Evolutionary conservation across 2,797 vertebrate genomes (phyloP).

Genomic region (Pangasius larnaudii): DNA sequence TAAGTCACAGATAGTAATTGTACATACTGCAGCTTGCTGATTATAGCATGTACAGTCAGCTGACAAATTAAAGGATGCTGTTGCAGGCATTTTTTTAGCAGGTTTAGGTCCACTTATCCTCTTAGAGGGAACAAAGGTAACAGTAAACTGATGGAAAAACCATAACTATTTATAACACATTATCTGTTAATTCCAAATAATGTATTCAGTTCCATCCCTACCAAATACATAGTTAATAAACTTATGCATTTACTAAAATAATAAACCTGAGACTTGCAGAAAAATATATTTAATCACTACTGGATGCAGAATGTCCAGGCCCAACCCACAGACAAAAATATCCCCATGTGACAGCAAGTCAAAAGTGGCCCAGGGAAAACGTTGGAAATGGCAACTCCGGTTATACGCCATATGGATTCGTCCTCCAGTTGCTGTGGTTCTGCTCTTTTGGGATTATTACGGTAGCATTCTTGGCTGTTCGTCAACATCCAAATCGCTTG

Average conservation of each 20-base stretch:
- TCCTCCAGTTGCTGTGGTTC: conserved; percentile 30
- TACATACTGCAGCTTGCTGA: not conserved
- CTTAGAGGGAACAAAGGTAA: not conserved
- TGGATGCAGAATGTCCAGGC: not conserved
- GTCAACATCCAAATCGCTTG: conserved; percentile 39
- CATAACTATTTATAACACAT: not conserved
- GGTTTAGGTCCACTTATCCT: not conserved
- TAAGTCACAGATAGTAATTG: not conserved
- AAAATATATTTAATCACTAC: not conserved
- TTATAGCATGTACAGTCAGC: not conserved
- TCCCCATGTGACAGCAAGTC: not conserved
- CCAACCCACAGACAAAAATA: not conserved
- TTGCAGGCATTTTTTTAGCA: not conserved
- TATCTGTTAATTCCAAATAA: not conserved
- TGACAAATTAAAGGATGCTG: not conserved
- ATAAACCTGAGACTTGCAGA: not conserved
- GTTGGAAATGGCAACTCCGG: conserved; percentile 15
- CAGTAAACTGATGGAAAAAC: not conserved
- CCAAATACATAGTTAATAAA: not conserved
- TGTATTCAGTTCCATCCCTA: not conserved
- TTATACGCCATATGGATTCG: conserved; percentile 37
- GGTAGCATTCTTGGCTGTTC: conserved; percentile 32
- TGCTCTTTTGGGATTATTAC: conserved; percentile 42
- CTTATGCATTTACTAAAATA: not conserved
- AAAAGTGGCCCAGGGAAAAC: not conserved